Evolutionary conservation across 2,888 invertebrate genomes (phyloP), one percentile per base, ranked within the genome.

Genomic region (Mayetiola destructor): DNA sequence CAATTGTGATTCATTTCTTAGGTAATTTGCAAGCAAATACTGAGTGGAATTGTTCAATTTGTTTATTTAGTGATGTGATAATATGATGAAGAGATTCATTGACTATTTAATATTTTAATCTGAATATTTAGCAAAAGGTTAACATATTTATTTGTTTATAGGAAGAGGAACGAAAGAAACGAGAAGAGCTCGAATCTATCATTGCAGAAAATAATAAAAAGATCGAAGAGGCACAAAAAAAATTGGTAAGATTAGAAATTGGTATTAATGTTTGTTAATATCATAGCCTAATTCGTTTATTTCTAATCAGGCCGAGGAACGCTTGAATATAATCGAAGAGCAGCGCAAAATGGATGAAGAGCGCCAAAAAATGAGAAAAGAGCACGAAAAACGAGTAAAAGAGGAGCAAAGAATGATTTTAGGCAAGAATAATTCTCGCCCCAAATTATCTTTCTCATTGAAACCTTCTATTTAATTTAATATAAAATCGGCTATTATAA

Each of bases 161-260:
- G 95, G 95, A 94, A 80, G 94, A 93, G 81, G 95, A 96, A 79
- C 83, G 84, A 75, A 84, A 86, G 77, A 94, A 95, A 78, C 85
- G 92, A 68, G 88, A 91, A 80, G 91, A 93, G 76, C 80, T 95
- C 72, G 94, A 95, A 77, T 83, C 84, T 75, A 95, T 95, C 76
- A 85, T 95, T 82, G 92, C 91, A 67, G 95, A 96, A 79, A 96
- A 96, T 79, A 94, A 94, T 80, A 83, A 82, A 75, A 95, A 94
- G 78, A 93, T 95, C 64, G 94, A 95, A 75, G 94, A 95, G 73
- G 94, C 94, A 64, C 94, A 94, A 78, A 84, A 85, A 69, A 93
- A 92, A 83, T 78, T 95, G 84, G 95, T 95, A 73, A 80, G 80
- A 76, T 59, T 3, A 32, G 30, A 6, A 12, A 55, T 40, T 56